Conservation (phyloP, 2,888 invertebrate species). For the Anaspis maculata region DNA sequence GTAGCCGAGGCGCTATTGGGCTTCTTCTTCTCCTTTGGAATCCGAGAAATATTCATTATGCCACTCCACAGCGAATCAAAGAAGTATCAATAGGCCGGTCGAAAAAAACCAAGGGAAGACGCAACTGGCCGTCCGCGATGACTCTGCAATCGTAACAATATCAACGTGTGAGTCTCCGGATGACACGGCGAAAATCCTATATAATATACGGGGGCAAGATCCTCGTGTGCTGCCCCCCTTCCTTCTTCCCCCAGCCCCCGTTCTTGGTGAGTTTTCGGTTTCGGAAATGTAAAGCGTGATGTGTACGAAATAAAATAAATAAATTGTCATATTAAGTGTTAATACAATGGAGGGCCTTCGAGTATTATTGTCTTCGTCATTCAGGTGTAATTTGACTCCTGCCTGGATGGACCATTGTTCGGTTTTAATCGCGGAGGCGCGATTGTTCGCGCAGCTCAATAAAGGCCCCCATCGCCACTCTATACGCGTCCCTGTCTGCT, state of each 20-base stretch:
- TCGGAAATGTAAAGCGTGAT: too few species aligned
- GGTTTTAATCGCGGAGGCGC: slow-evolving; percentile 17
- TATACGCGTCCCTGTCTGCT: not conserved
- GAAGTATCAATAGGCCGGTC: slow-evolving; percentile 18
- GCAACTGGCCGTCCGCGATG: slow-evolving; percentile 29
- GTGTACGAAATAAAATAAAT: too few species aligned
- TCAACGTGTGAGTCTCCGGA: slow-evolving; percentile 38
- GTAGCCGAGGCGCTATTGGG: slow-evolving; percentile 11
- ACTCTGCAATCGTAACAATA: slow-evolving; percentile 35
- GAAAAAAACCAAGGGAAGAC: slow-evolving; percentile 20
- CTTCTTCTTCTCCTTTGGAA: slow-evolving; percentile 13
- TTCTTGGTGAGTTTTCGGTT: too few species aligned
- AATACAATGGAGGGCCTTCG: too few species aligned
- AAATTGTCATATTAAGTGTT: too few species aligned
- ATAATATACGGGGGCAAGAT: too few species aligned
- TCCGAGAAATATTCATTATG: slow-evolving; percentile 15
- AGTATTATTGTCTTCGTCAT: slow-evolving; percentile 19
- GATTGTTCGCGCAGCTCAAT: slow-evolving; percentile 2
- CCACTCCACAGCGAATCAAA: slow-evolving; percentile 18
- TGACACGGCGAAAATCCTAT: slow-evolving; percentile 30
- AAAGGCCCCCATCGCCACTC: too few species aligned
- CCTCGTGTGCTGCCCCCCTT: too few species aligned
- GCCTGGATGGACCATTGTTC: slow-evolving; percentile 21
- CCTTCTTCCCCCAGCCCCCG: too few species aligned
- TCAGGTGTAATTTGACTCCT: slow-evolving; percentile 24